Evolutionary conservation across 2,113 vertebrate species (phyloP).

Genomic region (Marcusenius ussheri): DNA sequence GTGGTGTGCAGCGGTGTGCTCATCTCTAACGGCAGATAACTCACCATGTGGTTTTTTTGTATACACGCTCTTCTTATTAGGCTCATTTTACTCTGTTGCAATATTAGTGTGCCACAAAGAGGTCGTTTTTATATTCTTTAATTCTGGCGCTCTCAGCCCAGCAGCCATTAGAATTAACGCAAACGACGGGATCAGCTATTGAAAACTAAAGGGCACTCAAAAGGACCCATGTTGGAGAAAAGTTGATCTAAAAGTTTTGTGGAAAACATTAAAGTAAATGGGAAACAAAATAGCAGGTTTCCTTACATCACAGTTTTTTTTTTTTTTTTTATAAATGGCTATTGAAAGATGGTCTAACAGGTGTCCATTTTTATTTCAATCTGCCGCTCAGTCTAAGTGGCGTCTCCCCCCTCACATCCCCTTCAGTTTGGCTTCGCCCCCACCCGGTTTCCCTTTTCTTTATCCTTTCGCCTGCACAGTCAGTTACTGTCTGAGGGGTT

Average conservation of each 20-base stretch:
- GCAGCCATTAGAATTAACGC: neutral
- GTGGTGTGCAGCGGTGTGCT: neutral
- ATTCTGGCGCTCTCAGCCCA: neutral
- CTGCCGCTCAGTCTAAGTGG: neutral
- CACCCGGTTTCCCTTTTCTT: neutral
- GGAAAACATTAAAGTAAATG: neutral
- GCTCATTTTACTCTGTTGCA: neutral
- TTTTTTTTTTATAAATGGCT: neutral
- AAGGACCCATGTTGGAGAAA: neutral
- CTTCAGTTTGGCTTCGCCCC: constrained; percentile 34
- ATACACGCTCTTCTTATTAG: neutral
- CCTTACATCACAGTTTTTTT: neutral
- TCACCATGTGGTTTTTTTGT: neutral
- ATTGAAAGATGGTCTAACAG: constrained; percentile 16
- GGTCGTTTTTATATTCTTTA: neutral
- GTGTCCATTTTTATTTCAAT: neutral
- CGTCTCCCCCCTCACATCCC: constrained; percentile 21
- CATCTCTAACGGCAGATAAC: neutral
- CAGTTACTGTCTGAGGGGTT: constrained; percentile 56
- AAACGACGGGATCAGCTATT: neutral
- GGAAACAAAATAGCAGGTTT: constrained; percentile 41
- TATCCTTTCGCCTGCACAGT: constrained; percentile 43
- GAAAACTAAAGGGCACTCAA: neutral
- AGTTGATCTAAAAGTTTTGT: neutral
- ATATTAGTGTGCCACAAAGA: neutral